Conservation (phyloP, 2,113 vertebrate species). For the Girardinichthys multiradiatus region DNA sequence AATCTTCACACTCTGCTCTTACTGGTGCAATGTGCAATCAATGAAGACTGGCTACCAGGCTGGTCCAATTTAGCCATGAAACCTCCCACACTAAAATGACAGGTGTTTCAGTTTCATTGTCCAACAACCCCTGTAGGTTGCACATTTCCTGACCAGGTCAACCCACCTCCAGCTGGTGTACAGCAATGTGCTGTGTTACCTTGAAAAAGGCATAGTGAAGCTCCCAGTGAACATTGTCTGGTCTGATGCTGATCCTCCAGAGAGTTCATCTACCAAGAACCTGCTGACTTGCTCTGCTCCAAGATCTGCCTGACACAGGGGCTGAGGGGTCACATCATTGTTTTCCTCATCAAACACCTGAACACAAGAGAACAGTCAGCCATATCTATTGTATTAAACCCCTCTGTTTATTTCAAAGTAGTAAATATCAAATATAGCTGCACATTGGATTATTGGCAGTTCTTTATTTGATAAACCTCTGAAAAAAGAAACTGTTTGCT, state of each 20-base stretch:
- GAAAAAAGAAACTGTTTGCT: no score
- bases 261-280: slow-evolving; percentile 75
- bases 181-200: slow-evolving; percentile 67
- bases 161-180: no score
- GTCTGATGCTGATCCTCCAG: slow-evolving; percentile 35
- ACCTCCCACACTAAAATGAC: no score
- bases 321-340: slow-evolving; percentile 87
- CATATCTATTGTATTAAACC: background rate
- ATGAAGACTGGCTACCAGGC: no score
- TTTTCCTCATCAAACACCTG: slow-evolving; percentile 87
- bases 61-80: no score
- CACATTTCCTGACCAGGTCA: no score
- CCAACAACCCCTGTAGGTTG: no score
- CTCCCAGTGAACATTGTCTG: slow-evolving; percentile 73
- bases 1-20: no score
- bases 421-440: background rate
- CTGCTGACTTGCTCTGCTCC: slow-evolving; percentile 53
- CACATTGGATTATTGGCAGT: no score
- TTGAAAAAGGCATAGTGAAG: slow-evolving; percentile 77
- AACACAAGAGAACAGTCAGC: slow-evolving; percentile 20
- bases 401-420: background rate
- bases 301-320: slow-evolving; percentile 80
- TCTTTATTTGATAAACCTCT: no score
- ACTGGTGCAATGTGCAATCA: no score
- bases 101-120: no score